phyloP scores from a whole-genome alignment of 1,140 invertebrate genomes.

The Drosophila repletoides region DNA sequence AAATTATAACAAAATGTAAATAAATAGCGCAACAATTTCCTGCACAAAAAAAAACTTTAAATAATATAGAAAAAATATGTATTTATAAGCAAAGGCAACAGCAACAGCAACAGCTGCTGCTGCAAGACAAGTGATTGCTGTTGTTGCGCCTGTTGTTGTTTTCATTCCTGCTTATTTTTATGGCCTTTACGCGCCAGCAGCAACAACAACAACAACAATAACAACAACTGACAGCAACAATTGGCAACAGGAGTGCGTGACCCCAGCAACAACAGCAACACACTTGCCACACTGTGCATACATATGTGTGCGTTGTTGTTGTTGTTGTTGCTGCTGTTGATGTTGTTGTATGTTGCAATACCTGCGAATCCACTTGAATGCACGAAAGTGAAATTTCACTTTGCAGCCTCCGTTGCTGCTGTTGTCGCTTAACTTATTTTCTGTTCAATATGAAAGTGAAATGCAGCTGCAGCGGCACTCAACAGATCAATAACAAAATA shows the following conservation, averaged over 20 bases:
- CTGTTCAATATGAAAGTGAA: slow-evolving; percentile 51
- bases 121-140: slow-evolving; percentile 35
- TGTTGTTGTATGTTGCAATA: slow-evolving; percentile 28
- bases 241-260: slow-evolving; percentile 63
- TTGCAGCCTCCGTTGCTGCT: slow-evolving; percentile 37
- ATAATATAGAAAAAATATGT: neutral
- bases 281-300: slow-evolving; percentile 13
- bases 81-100: slow-evolving; percentile 18
- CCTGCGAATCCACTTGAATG: slow-evolving; percentile 55
- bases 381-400: slow-evolving; percentile 74
- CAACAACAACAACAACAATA: slow-evolving; percentile 24
- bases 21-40: slow-evolving; percentile 32
- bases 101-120: slow-evolving; percentile 18
- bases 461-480: slow-evolving; percentile 33
- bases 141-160: slow-evolving; percentile 17
- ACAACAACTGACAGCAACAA: slow-evolving; percentile 11
- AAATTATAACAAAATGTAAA: slow-evolving; percentile 67
- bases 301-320: no score
- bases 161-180: slow-evolving; percentile 40
- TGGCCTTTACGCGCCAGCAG: slow-evolving; percentile 51
- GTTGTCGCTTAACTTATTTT: slow-evolving; percentile 33
- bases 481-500: slow-evolving; percentile 23
- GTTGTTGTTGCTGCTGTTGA: neutral
- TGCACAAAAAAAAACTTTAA: slow-evolving; percentile 28
- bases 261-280: slow-evolving; percentile 53